phyloP scores from a whole-genome alignment of 2,888 invertebrate genomes.

The Drosophila demipolita region DNA sequence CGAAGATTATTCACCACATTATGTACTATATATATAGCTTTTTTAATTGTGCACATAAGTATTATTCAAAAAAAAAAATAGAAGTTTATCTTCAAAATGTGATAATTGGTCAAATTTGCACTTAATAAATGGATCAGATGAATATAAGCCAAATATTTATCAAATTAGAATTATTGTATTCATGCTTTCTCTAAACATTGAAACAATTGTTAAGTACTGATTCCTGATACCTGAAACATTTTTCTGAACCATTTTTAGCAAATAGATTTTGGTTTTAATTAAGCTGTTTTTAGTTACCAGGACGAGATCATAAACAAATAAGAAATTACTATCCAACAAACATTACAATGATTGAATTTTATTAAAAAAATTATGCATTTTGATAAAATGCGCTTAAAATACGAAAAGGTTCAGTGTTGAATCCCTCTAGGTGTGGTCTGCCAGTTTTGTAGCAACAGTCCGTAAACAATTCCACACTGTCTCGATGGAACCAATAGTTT shows the following conservation, averaged over 20 bases:
- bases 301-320: neutral
- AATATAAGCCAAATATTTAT: neutral
- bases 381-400: constrained; percentile 92
- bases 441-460: constrained; percentile 88
- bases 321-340: neutral
- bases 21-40: neutral
- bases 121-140: neutral
- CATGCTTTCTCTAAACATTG: neutral
- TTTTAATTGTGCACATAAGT: too few species aligned
- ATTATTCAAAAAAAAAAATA: neutral
- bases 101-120: too few species aligned
- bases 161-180: neutral
- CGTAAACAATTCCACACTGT: constrained; percentile 88
- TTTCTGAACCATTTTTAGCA: neutral
- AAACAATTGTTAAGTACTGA: neutral
- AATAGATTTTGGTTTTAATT: neutral
- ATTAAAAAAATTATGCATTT: constrained; percentile 83
- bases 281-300: neutral
- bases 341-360: constrained; percentile 13
- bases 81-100: neutral
- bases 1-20: neutral
- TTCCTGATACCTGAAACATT: neutral
- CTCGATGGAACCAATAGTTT: constrained; percentile 93
- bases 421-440: constrained; percentile 89
- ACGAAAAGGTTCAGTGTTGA: constrained; percentile 92